Percentiles rank a stretch among this genome's conserved stretches.
These are phyloP conservation scores for Acrocera orbiculus DNA, from an alignment of 2,888 invertebrate genomes.

Conservation along the genomic window DNA sequence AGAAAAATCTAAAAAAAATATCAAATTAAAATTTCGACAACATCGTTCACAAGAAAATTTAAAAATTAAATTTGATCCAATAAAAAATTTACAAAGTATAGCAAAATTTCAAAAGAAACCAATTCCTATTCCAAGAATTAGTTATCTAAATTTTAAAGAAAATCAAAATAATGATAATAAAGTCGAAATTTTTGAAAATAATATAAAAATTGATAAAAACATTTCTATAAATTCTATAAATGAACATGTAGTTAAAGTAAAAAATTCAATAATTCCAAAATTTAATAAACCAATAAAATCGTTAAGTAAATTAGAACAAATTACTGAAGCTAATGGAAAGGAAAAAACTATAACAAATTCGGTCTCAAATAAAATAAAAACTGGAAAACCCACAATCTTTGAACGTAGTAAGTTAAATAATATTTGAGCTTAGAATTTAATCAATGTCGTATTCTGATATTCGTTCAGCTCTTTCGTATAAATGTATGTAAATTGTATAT, in stretches of 20 bases:
- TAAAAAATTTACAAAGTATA: not conserved
- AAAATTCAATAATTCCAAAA: no score
- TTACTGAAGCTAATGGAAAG: not conserved
- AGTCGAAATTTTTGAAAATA: no score
- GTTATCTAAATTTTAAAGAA: slow-evolving; percentile 1
- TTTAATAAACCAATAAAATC: no score
- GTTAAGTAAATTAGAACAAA: not conserved
- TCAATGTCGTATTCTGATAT: no score
- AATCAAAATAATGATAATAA: not conserved
- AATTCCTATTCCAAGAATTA: slow-evolving; percentile 22
- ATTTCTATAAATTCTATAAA: no score
- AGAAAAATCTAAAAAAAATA: slow-evolving; percentile 11
- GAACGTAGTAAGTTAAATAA: no score
- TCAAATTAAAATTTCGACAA: slow-evolving; percentile 12
- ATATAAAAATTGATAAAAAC: no score
- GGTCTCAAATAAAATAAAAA: not conserved
- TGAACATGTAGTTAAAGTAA: no score
- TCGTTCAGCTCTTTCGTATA: no score
- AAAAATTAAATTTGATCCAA: slow-evolving; percentile 9
- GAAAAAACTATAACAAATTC: not conserved
- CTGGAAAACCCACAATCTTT: no score
- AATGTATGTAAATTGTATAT: no score
- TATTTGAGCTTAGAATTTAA: no score
- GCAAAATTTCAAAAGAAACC: slow-evolving; percentile 14
- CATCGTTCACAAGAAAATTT: slow-evolving; percentile 9